A percentile compares a stretch with the other conserved stretches of the same genome.
Evolutionary conservation across 2,888 invertebrate species (phyloP).

Genomic region (Unio pictorum): DNA sequence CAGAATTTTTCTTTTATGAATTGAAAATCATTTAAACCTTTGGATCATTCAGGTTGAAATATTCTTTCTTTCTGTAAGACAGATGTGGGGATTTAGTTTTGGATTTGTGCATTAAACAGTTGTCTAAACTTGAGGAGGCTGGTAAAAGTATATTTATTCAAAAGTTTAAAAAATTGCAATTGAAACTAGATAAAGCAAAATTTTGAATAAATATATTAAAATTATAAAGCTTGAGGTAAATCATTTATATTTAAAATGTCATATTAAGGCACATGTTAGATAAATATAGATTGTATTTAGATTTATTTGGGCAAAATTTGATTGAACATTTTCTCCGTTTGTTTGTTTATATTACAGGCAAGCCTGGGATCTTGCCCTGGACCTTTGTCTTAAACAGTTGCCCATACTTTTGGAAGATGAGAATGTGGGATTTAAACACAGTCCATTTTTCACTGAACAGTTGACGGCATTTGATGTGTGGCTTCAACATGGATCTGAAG

Average conservation of each 20-base stretch:
- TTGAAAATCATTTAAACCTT: too few relatives aligned
- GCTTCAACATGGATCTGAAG: conserved; percentile 85
- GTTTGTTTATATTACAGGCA: conserved; percentile 76
- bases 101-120: conserved; percentile 92
- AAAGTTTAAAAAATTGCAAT: too few relatives aligned
- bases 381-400: conserved; percentile 92
- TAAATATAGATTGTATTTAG: too few relatives aligned
- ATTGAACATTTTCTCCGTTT: neutral
- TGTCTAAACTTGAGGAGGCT: conserved; percentile 76
- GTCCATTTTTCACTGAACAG: conserved; percentile 97
- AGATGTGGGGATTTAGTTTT: conserved; percentile 98
- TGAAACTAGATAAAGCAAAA: too few relatives aligned
- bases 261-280: too few relatives aligned
- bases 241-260: too few relatives aligned
- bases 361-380: conserved; percentile 98
- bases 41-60: too few relatives aligned
- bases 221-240: too few relatives aligned
- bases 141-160: conserved; percentile 4
- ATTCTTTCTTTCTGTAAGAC: conserved; percentile 74
- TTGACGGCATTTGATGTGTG: conserved; percentile 97
- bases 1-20: too few relatives aligned
- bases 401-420: conserved; percentile 74
- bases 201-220: too few relatives aligned
- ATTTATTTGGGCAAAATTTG: neutral
- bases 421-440: conserved; percentile 74